phyloP scores from a whole-genome alignment of 2,113 vertebrate genomes.

The Notarius lentiginosus region DNA sequence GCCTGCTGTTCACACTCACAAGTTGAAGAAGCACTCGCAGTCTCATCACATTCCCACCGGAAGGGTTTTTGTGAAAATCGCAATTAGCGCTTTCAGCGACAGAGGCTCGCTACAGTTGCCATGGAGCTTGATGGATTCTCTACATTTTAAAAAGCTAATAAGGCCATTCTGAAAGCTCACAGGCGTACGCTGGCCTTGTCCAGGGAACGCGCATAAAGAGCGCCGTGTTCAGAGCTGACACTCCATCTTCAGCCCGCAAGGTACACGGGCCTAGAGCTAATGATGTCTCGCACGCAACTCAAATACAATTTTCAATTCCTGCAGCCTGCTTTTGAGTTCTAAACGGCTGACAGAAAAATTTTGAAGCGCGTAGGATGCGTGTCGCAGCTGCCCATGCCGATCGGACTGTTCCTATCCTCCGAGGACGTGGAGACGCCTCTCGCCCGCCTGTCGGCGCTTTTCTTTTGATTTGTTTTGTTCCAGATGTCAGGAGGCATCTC shows the following conservation, averaged over 20 bases:
- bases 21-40: slow-evolving; percentile 34
- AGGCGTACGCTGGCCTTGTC: slow-evolving; percentile 9
- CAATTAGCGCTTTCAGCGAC: slow-evolving; percentile 40
- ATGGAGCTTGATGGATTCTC: slow-evolving; percentile 40
- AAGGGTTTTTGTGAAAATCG: slow-evolving; percentile 40
- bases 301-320: neutral
- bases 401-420: slow-evolving; percentile 43
- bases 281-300: slow-evolving; percentile 11
- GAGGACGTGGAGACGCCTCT: slow-evolving; percentile 37
- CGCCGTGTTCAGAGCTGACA: slow-evolving; percentile 31
- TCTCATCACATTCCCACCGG: slow-evolving; percentile 20
- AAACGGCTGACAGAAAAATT: slow-evolving; percentile 44
- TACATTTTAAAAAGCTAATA: slow-evolving; percentile 49
- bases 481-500: slow-evolving; percentile 52
- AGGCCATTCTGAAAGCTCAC: slow-evolving; percentile 34
- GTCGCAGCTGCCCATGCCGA: slow-evolving; percentile 25
- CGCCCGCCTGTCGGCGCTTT: slow-evolving; percentile 26
- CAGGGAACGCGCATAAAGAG: slow-evolving; percentile 25
- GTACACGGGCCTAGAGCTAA: slow-evolving; percentile 5
- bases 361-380: neutral
- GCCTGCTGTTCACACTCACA: slow-evolving; percentile 32
- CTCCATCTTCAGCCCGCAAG: neutral
- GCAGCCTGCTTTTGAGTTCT: neutral
- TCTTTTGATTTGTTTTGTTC: slow-evolving; percentile 51
- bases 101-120: slow-evolving; percentile 39